Conservation (phyloP, 2,888 invertebrate species). For the Actias luna region DNA sequence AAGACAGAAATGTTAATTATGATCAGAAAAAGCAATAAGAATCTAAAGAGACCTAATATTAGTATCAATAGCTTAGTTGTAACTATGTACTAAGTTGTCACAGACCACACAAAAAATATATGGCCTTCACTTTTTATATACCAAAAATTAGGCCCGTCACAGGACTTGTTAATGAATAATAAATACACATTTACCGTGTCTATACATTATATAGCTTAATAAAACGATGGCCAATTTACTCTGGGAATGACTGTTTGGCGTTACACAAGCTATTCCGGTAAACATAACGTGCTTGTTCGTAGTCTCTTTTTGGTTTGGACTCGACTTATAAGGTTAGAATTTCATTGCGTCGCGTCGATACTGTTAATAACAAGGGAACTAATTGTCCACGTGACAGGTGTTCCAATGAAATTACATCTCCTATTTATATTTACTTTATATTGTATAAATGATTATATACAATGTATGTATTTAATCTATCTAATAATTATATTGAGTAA, state of each 20-base stretch:
- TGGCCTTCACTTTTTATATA: no score
- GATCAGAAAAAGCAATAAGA: neutral
- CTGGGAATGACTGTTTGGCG: neutral
- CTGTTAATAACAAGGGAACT: constrained; percentile 8
- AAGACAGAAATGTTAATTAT: no score
- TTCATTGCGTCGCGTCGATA: constrained; percentile 16
- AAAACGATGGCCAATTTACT: constrained; percentile 14
- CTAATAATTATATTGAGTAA: no score
- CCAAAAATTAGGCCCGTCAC: no score
- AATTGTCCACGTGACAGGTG: neutral
- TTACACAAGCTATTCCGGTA: neutral
- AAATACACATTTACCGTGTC: no score
- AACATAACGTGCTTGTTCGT: constrained; percentile 27
- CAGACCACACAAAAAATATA: no score
- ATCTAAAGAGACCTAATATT: neutral
- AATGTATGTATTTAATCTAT: no score
- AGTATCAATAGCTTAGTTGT: no score
- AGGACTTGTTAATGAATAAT: no score
- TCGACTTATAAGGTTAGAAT: constrained; percentile 16
- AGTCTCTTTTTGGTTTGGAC: constrained; percentile 33
- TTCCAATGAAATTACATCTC: neutral
- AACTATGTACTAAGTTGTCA: no score
- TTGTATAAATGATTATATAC: neutral
- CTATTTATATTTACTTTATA: neutral
- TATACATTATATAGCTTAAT: neutral